Base-by-base conservation (phyloP, 2,888 invertebrate genomes). In the Ditula angustiorana region DNA sequence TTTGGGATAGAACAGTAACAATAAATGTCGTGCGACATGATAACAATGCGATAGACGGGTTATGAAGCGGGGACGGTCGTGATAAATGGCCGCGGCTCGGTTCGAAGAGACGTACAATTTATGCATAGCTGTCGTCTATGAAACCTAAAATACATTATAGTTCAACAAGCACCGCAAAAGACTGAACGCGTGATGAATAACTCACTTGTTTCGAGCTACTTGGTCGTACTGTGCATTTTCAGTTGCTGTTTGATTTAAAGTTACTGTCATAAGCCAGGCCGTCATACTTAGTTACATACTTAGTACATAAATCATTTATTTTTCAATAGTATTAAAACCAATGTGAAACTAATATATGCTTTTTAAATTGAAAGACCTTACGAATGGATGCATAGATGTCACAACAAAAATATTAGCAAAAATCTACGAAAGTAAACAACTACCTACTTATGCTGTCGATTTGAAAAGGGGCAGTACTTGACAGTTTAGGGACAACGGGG, bases 41-140 rank as follows among this genome's bases (percentile, higher is more conserved):
- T 86, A 88, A 88, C 88, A 88, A 87, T 85, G 82, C 82, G 81
- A 88, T 84, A 82, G 88, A 85, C 85, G 82, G 82, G 81, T 86
- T 86, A 85, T 86, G 86, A 85, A 88, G 83, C 81, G 80, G 78
- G 77, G 73, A 75, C 70, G 74, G 79, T 73, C 75, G 79, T 90
- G 88, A 90, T 87, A 85, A 88, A 90, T 87, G 84, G 82, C 30
- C 74, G 72, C 70, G 72, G 74, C 78, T 74, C 77, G 72, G 77
- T 77, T 75, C 77, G 74, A 75, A 73, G 77, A 75, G 80, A 74
- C 77, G 72, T 68, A 74, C 74, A 76, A 87, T 86, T 86, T 87
- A 86, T 87, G 83, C 82, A 84, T 77, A 80, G 79, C 82, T 82
- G 85, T 85, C 86, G 85, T 80, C 81, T 52, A 64, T 64, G 58